Evolutionary conservation across 2,797 vertebrate genomes (phyloP).

Genomic region (Muscicapa striata): DNA sequence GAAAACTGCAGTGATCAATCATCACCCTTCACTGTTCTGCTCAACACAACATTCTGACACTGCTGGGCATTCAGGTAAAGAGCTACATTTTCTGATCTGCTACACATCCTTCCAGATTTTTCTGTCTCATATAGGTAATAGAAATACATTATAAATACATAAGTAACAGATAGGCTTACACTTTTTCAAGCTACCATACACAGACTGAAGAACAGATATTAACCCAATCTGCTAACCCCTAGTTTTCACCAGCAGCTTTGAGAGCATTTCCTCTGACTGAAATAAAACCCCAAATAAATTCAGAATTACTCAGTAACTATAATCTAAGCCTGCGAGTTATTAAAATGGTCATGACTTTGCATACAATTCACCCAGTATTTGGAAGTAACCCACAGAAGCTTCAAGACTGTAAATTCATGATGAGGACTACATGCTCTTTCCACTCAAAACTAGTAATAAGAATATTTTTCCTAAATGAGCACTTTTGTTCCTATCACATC

Average conservation of each 20-base stretch:
- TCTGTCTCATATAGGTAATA: background rate
- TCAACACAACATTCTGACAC: background rate
- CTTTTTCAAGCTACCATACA: background rate
- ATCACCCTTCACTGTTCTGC: background rate
- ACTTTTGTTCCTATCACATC: background rate
- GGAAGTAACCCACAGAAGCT: background rate
- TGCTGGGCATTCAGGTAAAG: background rate
- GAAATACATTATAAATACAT: background rate
- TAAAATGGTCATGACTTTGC: background rate
- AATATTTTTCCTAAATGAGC: conserved; percentile 11
- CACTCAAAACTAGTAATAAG: background rate
- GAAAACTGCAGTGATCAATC: background rate
- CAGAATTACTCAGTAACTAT: background rate
- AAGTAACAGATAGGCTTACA: background rate
- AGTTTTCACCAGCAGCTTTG: background rate
- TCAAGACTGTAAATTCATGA: background rate
- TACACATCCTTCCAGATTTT: background rate
- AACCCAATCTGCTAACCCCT: background rate
- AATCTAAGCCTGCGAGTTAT: background rate
- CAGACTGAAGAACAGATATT: background rate
- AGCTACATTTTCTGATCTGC: background rate
- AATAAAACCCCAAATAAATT: background rate
- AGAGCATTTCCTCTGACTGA: background rate
- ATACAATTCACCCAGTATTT: conserved; percentile 8
- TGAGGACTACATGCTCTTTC: background rate